Conservation (phyloP, 1,140 invertebrate genomes). For the Vanessa atalanta region DNA sequence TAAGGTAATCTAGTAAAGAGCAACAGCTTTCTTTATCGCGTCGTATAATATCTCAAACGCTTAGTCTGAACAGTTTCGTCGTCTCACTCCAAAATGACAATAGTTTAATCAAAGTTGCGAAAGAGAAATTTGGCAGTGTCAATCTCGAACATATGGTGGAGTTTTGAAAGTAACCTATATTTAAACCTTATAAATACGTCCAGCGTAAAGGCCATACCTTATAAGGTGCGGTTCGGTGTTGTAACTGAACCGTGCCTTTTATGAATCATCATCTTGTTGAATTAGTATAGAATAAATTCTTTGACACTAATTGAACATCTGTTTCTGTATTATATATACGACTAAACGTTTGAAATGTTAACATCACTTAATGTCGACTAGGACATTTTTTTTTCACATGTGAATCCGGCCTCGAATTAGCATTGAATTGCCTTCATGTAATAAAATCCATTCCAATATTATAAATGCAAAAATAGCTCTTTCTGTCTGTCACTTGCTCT, state of each 20-base stretch:
- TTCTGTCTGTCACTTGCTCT: too few species aligned
- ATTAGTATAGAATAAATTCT: slow-evolving; percentile 71
- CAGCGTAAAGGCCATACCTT: slow-evolving; percentile 72
- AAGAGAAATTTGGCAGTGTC: slow-evolving; percentile 68
- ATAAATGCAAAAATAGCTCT: too few species aligned
- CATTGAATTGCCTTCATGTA: not conserved
- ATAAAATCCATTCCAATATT: not conserved
- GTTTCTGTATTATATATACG: slow-evolving; percentile 43
- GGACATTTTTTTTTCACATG: not conserved
- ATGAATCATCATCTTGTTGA: slow-evolving; percentile 66
- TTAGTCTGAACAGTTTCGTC: not conserved
- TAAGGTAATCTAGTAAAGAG: too few species aligned
- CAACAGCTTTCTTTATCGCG: too few species aligned
- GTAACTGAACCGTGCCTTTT: slow-evolving; percentile 60
- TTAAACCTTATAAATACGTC: slow-evolving; percentile 72
- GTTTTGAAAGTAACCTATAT: slow-evolving; percentile 73
- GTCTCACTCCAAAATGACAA: not conserved
- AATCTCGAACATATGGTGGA: slow-evolving; percentile 71
- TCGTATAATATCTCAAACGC: not conserved
- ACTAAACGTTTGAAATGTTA: slow-evolving; percentile 1
- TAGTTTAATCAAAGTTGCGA: slow-evolving; percentile 13
- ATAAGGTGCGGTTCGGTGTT: slow-evolving; percentile 70
- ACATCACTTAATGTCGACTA: not conserved
- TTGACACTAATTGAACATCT: slow-evolving; percentile 72
- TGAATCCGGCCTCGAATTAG: not conserved